These are phyloP conservation scores for Trachelus stipa DNA, from an alignment of 2,888 invertebrate genomes.

Conservation along the genomic window DNA sequence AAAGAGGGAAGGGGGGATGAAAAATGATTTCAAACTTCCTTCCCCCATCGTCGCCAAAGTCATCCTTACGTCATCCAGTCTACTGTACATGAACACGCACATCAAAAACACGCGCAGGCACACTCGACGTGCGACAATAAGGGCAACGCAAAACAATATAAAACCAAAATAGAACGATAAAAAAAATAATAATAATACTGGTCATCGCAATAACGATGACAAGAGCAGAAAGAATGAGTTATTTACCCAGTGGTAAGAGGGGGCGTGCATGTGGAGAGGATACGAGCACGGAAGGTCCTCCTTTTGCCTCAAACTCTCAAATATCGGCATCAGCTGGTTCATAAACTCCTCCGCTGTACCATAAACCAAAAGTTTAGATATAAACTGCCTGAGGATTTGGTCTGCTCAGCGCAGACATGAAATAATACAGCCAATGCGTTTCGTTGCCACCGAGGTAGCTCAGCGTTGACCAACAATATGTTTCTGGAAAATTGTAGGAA, in stretches of 20 bases:
- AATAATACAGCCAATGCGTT: neutral
- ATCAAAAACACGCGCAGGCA: neutral
- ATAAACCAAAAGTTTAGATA: slow-evolving; percentile 47
- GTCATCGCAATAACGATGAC: slow-evolving; percentile 53
- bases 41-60: neutral
- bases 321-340: slow-evolving; percentile 95
- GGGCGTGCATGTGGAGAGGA: slow-evolving; percentile 86
- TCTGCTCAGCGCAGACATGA: slow-evolving; percentile 2
- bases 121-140: neutral
- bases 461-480: neutral
- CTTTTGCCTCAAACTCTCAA: slow-evolving; percentile 91
- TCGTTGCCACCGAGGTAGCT: neutral
- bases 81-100: neutral
- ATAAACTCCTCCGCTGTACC: slow-evolving; percentile 91
- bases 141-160: slow-evolving; percentile 54
- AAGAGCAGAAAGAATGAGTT: slow-evolving; percentile 56
- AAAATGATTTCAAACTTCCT: slow-evolving; percentile 64
- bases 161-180: slow-evolving; percentile 34
- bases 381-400: neutral
- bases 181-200: slow-evolving; percentile 28
- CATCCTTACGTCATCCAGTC: neutral
- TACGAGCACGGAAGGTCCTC: slow-evolving; percentile 92
- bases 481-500: neutral
- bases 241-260: slow-evolving; percentile 82
- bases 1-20: slow-evolving; percentile 60